A percentile compares a stretch with the other conserved stretches of the same genome.
Conservation (phyloP, 1,140 invertebrate genomes). For the Sipha flava region DNA sequence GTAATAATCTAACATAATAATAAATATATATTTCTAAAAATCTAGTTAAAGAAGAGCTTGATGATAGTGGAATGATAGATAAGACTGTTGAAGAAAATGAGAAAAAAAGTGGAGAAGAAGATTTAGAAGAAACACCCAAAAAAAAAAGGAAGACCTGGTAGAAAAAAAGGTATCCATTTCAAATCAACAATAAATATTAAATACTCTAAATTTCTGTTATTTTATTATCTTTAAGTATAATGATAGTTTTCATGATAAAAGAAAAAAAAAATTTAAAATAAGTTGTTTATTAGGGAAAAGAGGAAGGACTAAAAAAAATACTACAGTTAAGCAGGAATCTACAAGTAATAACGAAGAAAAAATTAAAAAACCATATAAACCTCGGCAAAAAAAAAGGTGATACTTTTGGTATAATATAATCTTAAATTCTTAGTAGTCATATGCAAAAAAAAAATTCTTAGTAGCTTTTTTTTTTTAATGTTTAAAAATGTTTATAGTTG, state of each 20-base stretch:
- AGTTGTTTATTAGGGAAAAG: not conserved
- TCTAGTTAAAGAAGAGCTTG: not conserved
- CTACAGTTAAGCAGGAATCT: not conserved
- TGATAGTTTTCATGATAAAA: no score
- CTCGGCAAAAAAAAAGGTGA: slow-evolving; percentile 20
- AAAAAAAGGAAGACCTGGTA: not conserved
- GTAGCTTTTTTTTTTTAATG: no score
- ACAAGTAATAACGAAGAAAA: not conserved
- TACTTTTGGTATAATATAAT: not conserved
- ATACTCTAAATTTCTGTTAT: no score
- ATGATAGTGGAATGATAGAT: not conserved
- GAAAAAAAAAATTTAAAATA: no score
- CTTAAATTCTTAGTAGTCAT: not conserved
- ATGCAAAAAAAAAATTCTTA: not conserved
- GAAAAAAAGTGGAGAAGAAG: not conserved
- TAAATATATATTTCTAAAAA: not conserved
- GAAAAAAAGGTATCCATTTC: not conserved
- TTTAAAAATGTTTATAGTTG: not conserved
- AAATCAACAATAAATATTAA: no score
- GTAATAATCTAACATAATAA: not conserved
- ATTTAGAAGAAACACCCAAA: not conserved
- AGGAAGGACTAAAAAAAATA: slow-evolving; percentile 4
- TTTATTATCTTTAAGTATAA: no score
- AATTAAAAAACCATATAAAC: slow-evolving; percentile 1
- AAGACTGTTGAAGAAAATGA: not conserved